phyloP scores from a whole-genome alignment of 2,888 invertebrate genomes.

The Beris chalybata region DNA sequence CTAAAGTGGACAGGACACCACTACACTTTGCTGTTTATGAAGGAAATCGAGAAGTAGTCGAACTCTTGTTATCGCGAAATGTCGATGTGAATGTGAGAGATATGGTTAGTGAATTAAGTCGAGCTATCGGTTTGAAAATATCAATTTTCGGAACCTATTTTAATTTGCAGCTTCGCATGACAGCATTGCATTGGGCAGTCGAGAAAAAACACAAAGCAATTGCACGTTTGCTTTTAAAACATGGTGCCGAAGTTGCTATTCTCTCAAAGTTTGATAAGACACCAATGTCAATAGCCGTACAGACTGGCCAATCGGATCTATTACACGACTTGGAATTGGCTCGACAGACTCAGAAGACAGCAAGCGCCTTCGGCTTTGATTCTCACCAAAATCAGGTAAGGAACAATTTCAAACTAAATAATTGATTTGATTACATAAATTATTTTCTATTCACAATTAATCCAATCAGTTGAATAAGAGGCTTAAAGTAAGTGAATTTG shows the following conservation, averaged over 20 bases:
- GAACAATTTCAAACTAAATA: conserved; percentile 33
- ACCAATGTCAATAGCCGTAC: conserved; percentile 67
- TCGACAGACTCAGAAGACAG: conserved; percentile 47
- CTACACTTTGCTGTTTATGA: conserved; percentile 86
- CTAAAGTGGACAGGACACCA: conserved; percentile 90
- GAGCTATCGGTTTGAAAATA: neutral
- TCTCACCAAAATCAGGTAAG: conserved; percentile 6
- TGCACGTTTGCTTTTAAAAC: conserved; percentile 69
- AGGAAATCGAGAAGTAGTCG: conserved; percentile 76
- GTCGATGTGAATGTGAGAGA: conserved; percentile 76
- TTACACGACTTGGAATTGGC: conserved; percentile 61
- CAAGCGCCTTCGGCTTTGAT: neutral
- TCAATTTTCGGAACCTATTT: neutral
- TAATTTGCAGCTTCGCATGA: conserved; percentile 73
- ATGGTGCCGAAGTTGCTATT: conserved; percentile 71
- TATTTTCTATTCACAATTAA: conserved; percentile 34
- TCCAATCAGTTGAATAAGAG: conserved; percentile 47
- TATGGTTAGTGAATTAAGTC: conserved; percentile 62
- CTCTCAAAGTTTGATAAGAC: conserved; percentile 75
- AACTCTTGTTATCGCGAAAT: conserved; percentile 67
- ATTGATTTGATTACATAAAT: conserved; percentile 20
- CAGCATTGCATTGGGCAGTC: conserved; percentile 93
- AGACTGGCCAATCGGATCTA: conserved; percentile 66
- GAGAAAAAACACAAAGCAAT: conserved; percentile 75
- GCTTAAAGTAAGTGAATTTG: conserved; percentile 46